These are phyloP conservation scores for Dynastes tityus DNA, from an alignment of 2,888 invertebrate species.

Conservation along the genomic window DNA sequence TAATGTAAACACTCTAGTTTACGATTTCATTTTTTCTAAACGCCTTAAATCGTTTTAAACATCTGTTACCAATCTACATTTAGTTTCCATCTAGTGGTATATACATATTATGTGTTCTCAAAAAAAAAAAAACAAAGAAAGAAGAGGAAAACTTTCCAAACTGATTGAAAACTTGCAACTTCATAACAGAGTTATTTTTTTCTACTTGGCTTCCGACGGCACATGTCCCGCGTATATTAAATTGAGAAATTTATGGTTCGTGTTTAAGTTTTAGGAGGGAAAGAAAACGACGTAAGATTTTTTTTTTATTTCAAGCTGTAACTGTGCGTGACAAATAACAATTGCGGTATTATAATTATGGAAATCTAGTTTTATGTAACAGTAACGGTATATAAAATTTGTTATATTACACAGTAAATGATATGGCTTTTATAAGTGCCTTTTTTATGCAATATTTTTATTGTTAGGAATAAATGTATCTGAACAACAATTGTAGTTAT, in stretches of 20 bases:
- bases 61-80: slow-evolving; percentile 31
- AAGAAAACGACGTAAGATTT: no score
- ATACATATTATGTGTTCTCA: neutral
- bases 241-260: slow-evolving; percentile 21
- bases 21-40: neutral
- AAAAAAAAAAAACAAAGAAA: neutral
- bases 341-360: no score
- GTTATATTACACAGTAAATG: no score
- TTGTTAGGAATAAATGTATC: no score
- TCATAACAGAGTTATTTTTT: slow-evolving; percentile 14
- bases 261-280: neutral
- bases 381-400: no score
- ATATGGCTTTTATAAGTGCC: no score
- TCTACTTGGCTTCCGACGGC: slow-evolving; percentile 15
- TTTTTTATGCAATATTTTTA: no score
- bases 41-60: slow-evolving; percentile 34
- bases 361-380: no score
- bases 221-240: slow-evolving; percentile 25
- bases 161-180: slow-evolving; percentile 22
- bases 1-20: neutral
- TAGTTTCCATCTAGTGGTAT: slow-evolving; percentile 8
- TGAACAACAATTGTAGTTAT: no score
- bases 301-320: no score
- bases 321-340: no score
- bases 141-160: slow-evolving; percentile 30